Evolutionary conservation across 2,113 vertebrate species (phyloP).

Genomic region (Megalops atlanticus): DNA sequence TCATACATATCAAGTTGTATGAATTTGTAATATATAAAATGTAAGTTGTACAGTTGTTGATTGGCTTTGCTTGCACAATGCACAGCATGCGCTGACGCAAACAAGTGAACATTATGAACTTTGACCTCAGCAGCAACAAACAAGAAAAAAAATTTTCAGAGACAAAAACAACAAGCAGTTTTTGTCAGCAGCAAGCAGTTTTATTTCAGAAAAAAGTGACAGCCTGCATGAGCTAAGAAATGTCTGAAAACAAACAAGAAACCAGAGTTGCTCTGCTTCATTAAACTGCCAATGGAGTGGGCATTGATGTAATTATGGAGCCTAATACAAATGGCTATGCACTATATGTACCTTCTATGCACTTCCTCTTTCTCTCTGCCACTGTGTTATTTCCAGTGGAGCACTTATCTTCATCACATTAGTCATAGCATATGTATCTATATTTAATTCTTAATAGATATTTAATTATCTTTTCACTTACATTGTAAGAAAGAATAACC

Average conservation of each 20-base stretch:
- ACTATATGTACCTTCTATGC: constrained; percentile 10
- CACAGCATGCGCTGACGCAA: no score
- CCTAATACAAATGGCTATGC: constrained; percentile 5
- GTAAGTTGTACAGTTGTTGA: background rate
- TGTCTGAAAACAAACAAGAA: constrained; percentile 24
- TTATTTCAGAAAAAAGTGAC: constrained; percentile 8
- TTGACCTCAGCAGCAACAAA: background rate
- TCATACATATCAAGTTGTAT: background rate
- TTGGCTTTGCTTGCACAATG: no score
- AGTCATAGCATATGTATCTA: background rate
- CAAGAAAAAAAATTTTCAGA: background rate
- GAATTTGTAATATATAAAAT: background rate
- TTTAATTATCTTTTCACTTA: constrained; percentile 1
- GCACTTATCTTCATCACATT: constrained; percentile 12
- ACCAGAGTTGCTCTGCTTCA: constrained; percentile 14
- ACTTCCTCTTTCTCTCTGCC: background rate
- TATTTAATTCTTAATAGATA: constrained; percentile 15
- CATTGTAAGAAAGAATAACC: background rate
- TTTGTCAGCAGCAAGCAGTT: no score
- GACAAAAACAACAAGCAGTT: background rate
- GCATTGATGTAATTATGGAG: background rate
- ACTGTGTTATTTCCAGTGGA: background rate
- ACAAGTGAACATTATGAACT: background rate
- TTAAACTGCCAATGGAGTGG: constrained; percentile 21
- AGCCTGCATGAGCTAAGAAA: constrained; percentile 4